Evolutionary conservation across 1,140 invertebrate species (phyloP), one percentile per base, ranked within the genome.

Genomic region (Drosophila mauritiana): DNA sequence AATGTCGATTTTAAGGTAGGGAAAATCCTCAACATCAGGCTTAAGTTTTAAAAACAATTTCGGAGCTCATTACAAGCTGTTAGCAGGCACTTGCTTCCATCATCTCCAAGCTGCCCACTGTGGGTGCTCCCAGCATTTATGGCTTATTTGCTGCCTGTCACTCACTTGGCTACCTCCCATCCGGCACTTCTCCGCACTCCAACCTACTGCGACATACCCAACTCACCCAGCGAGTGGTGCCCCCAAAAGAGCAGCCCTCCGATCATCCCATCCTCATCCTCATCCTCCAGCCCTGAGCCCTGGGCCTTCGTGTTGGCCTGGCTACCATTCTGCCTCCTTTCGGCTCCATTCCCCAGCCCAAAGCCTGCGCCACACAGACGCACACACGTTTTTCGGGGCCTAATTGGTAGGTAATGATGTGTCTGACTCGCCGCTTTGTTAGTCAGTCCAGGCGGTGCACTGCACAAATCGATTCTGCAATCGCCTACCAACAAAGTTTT

Each of bases 331-430:
- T 34, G n/a, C 10, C 10, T 17, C n/a, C 45, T 52, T 46, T 46
- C 13, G 31, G 7, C 34, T 11, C 8, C 15, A 27, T 15, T 51
- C 46, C 46, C 58, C 37, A 34, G 13, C 65, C 27, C 51, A 69
- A 61, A 45, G n/a, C 37, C 42, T 57, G 68, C 68, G 74, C 72
- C 61, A 78, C 68, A 73, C 56, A 78, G 57, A 42, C 57, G 45
- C 70, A 57, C 76, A 73, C 73, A 83, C 68, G 78, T 83, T 83
- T 80, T 43, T 22, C 20, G 64, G 62, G 67, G 72, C 88, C 88
- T 91, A 91, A 91, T 91, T 91, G 88, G 88, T 91, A 84, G 89
- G 88, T 91, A 91, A 91, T 91, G 88, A 91, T 91, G 88, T 91
- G 88, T 91, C 88, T 88, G 82, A 52, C 79, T 69, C 57, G 86